Percentiles rank a stretch among this genome's conserved stretches.
phyloP scores from a whole-genome alignment of 2,113 vertebrate species.

The Phalacrocorax aristotelis region DNA sequence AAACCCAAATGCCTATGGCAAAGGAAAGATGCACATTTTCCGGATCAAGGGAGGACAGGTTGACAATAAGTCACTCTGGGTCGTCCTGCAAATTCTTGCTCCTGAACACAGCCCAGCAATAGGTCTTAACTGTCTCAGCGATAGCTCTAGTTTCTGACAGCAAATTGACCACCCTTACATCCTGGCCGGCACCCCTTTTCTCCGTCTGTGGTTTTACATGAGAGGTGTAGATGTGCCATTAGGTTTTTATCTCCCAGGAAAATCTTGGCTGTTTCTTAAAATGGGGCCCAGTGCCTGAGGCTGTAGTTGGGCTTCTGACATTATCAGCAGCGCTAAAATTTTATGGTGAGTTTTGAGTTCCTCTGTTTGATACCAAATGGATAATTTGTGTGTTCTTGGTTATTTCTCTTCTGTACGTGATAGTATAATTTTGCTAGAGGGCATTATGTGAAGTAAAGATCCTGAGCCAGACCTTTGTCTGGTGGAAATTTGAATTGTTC shows the following conservation, averaged over 20 bases:
- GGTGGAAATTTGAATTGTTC: background rate
- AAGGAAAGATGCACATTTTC: background rate
- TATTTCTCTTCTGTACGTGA: background rate
- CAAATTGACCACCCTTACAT: background rate
- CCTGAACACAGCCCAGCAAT: background rate
- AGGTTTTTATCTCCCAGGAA: background rate
- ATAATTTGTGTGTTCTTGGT: background rate
- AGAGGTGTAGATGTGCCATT: background rate
- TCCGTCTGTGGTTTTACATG: background rate
- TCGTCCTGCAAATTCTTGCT: background rate
- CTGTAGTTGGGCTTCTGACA: background rate
- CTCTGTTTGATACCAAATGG: background rate
- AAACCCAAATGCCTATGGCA: background rate
- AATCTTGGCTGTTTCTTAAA: background rate
- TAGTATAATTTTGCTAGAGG: constrained; percentile 21
- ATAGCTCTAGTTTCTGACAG: background rate
- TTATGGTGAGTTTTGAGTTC: background rate
- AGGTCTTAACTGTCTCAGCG: background rate
- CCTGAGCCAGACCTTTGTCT: background rate
- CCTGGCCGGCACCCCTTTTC: background rate
- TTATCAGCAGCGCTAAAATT: background rate
- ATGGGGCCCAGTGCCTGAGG: background rate
- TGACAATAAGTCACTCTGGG: background rate
- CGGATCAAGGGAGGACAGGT: background rate
- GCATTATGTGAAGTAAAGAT: background rate